Conservation (phyloP, 2,888 invertebrate genomes). For the Caenorhabditis virilis region DNA sequence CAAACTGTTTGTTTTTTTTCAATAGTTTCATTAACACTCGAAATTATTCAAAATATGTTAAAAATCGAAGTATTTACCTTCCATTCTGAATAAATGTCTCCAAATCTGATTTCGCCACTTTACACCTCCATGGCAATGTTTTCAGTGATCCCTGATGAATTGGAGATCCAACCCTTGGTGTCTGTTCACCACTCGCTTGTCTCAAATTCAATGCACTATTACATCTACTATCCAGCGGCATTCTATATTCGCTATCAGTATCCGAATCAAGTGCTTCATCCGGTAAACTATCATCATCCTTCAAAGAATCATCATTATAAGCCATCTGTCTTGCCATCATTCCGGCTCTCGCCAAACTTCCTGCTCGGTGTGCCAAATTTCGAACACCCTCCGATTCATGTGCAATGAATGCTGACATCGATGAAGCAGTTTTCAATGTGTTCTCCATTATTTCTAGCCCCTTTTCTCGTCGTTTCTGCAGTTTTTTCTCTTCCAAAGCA, state of each 20-base stretch:
- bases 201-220: constrained; percentile 5
- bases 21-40: too few species aligned
- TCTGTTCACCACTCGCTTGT: constrained; percentile 50
- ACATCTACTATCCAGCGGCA: background rate
- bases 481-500: constrained; percentile 77
- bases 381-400: constrained; percentile 34
- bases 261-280: background rate
- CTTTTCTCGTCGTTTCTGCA: constrained; percentile 40
- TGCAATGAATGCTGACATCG: constrained; percentile 31
- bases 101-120: constrained; percentile 56
- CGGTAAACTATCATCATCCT: constrained; percentile 28
- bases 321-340: constrained; percentile 49
- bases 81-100: constrained; percentile 59
- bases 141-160: constrained; percentile 27
- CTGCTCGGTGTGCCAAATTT: constrained; percentile 22
- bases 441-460: constrained; percentile 83
- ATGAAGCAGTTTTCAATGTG: constrained; percentile 88
- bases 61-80: constrained; percentile 29
- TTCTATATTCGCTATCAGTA: background rate
- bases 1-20: too few species aligned
- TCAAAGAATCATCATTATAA: constrained; percentile 34
- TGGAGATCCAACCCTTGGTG: constrained; percentile 58
- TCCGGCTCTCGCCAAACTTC: constrained; percentile 28
- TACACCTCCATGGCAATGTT: constrained; percentile 56
- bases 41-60: background rate